phyloP scores from a whole-genome alignment of 2,888 invertebrate genomes.

The Macrophya annulata region DNA sequence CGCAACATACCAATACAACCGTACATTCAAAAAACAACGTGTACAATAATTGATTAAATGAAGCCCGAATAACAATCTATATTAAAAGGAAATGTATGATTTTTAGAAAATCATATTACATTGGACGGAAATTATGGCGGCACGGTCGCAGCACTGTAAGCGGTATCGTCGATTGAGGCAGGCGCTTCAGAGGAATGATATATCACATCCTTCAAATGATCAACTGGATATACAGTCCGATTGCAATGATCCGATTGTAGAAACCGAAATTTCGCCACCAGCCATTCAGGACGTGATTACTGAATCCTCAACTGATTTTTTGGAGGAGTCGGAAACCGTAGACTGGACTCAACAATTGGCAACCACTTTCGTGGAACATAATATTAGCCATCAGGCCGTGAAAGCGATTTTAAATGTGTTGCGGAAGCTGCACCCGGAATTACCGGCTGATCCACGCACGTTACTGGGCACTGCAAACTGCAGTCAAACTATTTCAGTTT shows the following conservation, averaged over 20 bases:
- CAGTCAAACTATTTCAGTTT: not conserved
- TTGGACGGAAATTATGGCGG: not conserved
- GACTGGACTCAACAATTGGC: not conserved
- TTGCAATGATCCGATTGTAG: not conserved
- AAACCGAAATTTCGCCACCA: not conserved
- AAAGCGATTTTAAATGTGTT: not conserved
- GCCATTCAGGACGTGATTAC: not conserved
- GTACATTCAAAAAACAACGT: too few species aligned
- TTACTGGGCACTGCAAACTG: not conserved
- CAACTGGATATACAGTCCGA: not conserved
- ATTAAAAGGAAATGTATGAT: not conserved
- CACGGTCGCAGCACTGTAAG: not conserved
- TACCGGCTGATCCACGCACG: conserved; percentile 9
- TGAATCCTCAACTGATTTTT: not conserved
- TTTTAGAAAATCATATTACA: not conserved
- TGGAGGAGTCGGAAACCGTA: not conserved
- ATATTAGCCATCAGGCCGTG: not conserved
- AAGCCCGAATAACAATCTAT: too few species aligned
- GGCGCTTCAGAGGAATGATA: not conserved
- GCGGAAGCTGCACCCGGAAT: not conserved
- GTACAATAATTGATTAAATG: too few species aligned
- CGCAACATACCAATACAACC: too few species aligned
- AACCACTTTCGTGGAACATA: not conserved
- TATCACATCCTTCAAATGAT: not conserved
- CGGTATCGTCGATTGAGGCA: not conserved